Evolutionary conservation across 2,888 invertebrate genomes (phyloP), one percentile per base, ranked within the genome.

Genomic region (Idaea aversata): DNA sequence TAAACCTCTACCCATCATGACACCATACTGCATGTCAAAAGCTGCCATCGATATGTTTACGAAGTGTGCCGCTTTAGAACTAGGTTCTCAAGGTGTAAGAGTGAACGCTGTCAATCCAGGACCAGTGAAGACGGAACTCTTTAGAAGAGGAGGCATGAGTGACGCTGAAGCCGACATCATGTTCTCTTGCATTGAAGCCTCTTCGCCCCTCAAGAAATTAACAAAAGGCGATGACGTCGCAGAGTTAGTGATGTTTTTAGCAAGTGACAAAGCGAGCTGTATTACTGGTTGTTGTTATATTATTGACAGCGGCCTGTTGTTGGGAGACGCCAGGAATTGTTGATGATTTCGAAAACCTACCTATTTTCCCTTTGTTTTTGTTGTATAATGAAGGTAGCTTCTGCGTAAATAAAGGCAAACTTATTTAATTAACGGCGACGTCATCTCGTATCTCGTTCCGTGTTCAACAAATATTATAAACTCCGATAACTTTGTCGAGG

Each of bases 41-140:
- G 88, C 90, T 1, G 89, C 87, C 2, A 70, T 90, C 3, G 89
- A 91, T 64, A 86, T 86, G 82, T 85, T 88, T 5, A 89, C 88
- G 0, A 88, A 88, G 73, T 88, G 88, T 66, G 72, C 79, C 13
- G 89, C 91, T n/a, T 65, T 88, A 34, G 84, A 88, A 64, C 69
- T 86, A 16, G 88, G 82, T 1, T 69, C 79, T 1, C 78, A 80
- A 65, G 88, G 89, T 38, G 85, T 91, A 3, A 78, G 90, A 75
- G 88, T 88, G 5, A 91, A 91, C 59, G 74, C 86, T 13, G 86
- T 91, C 3, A 88, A 88, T 67, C 90, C 90, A 15, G 90, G 91
- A 0, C 85, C 86, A 3, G 84, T 89, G 10, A 83, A 77, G 61
- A 90, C 90, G 0, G 81, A 87, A 61, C 66, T 91, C 3, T 87